Conservation (phyloP, 2,888 invertebrate species). For the Athalia cordata region DNA sequence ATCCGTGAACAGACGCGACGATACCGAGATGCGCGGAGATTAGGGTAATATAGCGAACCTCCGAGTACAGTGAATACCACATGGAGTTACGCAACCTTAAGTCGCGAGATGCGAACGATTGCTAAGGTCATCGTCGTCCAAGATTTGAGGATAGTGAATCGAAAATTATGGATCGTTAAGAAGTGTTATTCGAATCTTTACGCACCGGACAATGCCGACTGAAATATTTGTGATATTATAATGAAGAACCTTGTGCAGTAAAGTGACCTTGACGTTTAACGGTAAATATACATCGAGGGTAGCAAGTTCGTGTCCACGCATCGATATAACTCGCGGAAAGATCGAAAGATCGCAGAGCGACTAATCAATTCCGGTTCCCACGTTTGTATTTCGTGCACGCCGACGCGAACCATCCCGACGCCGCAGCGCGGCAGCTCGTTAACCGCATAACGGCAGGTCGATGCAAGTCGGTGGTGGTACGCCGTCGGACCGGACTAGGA, state of each 20-base stretch:
- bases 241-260: not conserved
- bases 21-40: constrained; percentile 43
- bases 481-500: constrained; percentile 38
- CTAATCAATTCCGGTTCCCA: constrained; percentile 73
- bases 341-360: constrained; percentile 45
- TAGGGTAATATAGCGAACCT: constrained; percentile 10
- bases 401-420: constrained; percentile 61
- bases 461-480: constrained; percentile 50
- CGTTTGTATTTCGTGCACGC: constrained; percentile 74
- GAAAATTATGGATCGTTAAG: too few relatives aligned
- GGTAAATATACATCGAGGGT: constrained; percentile 29
- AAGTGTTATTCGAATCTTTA: constrained; percentile 49
- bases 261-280: constrained; percentile 42
- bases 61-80: constrained; percentile 39
- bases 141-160: too few relatives aligned
- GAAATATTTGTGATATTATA: constrained; percentile 30
- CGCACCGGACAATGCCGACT: constrained; percentile 50
- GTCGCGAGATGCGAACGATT: constrained; percentile 37
- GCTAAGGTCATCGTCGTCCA: not conserved
- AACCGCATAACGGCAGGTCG: constrained; percentile 73
- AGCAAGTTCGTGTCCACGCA: constrained; percentile 33
- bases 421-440: constrained; percentile 70
- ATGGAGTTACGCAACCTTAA: constrained; percentile 24
- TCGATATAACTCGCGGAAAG: constrained; percentile 31
- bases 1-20: constrained; percentile 45